Percentiles rank a stretch among this genome's conserved stretches.
phyloP scores from a whole-genome alignment of 1,140 invertebrate species.

The Solen grandis region DNA sequence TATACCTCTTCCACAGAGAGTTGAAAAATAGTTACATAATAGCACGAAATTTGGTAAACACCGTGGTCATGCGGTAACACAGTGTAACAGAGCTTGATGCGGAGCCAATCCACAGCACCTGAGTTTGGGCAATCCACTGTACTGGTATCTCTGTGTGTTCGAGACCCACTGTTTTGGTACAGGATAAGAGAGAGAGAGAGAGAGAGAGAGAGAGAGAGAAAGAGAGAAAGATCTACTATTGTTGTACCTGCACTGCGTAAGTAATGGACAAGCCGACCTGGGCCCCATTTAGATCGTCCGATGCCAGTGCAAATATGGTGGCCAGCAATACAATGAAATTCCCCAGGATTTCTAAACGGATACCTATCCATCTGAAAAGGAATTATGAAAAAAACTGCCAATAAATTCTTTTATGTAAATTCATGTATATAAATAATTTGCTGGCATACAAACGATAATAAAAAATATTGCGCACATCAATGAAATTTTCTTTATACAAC shows the following conservation, averaged over 20 bases:
- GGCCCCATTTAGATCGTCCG: constrained; percentile 78
- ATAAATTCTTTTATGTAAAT: background rate
- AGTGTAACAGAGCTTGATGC: no score
- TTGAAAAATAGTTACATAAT: no score
- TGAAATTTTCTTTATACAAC: background rate
- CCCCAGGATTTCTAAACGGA: constrained; percentile 92
- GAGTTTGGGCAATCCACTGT: background rate
- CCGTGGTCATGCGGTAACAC: no score
- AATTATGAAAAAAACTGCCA: constrained; percentile 80
- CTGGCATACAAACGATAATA: background rate
- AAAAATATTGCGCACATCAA: background rate
- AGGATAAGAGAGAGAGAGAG: no score
- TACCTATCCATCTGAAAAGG: constrained; percentile 87
- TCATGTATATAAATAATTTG: background rate
- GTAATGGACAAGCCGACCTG: constrained; percentile 87
- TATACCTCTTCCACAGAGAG: no score
- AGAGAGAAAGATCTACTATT: background rate
- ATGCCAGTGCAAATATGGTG: constrained; percentile 81
- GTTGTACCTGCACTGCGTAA: constrained; percentile 71
- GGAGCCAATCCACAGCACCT: no score
- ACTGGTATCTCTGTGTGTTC: background rate
- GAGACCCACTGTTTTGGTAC: no score
- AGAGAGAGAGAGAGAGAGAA: no score
- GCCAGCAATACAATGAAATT: constrained; percentile 82
- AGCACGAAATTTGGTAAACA: no score